Evolutionary conservation across 2,797 vertebrate species (phyloP).

Genomic region (Sebastes paucispinis): DNA sequence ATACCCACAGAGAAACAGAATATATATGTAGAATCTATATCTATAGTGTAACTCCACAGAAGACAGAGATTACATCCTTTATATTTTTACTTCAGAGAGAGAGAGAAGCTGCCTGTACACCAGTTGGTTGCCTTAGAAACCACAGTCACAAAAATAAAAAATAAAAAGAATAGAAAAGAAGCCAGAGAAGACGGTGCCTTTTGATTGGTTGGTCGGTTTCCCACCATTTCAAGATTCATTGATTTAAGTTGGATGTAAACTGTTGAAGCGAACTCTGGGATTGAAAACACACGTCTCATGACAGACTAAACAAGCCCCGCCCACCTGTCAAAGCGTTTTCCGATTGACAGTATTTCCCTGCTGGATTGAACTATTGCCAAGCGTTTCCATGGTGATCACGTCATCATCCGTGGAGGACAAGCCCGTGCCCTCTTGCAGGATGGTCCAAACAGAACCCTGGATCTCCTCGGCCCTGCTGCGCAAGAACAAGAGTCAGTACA

Average conservation of each 20-base stretch:
- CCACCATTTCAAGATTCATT: slow-evolving; percentile 78
- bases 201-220: slow-evolving; percentile 77
- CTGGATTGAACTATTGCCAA: slow-evolving; percentile 74
- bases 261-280: slow-evolving; percentile 70
- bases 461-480: slow-evolving; percentile 84
- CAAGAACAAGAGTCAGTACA: slow-evolving; percentile 88
- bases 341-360: slow-evolving; percentile 74
- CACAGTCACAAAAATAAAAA: slow-evolving; percentile 78
- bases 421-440: slow-evolving; percentile 84
- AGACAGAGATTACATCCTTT: slow-evolving; percentile 81
- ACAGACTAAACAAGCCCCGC: slow-evolving; percentile 38
- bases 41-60: slow-evolving; percentile 73
- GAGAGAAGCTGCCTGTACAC: slow-evolving; percentile 84
- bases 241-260: slow-evolving; percentile 73
- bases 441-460: slow-evolving; percentile 89
- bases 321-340: slow-evolving; percentile 45
- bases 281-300: slow-evolving; percentile 60
- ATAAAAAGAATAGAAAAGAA: slow-evolving; percentile 16
- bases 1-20: slow-evolving; percentile 70
- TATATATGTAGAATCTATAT: slow-evolving; percentile 78
- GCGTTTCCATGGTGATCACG: slow-evolving; percentile 88
- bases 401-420: slow-evolving; percentile 87
- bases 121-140: slow-evolving; percentile 86
- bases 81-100: slow-evolving; percentile 83
- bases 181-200: slow-evolving; percentile 85